Conservation (phyloP, 2,113 vertebrate species). For the Cephalopterus ornatus region DNA sequence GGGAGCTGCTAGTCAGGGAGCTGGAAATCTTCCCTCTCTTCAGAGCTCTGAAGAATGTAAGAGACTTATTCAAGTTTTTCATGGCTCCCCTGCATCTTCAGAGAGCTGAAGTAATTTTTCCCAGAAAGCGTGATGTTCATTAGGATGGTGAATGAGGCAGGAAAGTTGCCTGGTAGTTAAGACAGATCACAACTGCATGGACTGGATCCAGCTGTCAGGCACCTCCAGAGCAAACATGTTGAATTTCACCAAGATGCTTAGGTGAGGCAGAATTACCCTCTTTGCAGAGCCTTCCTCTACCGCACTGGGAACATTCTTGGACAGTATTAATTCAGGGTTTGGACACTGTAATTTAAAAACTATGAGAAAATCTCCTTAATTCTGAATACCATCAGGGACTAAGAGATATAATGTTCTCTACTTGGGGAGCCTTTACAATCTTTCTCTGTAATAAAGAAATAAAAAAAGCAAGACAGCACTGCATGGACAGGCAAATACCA, state of each 20-base stretch:
- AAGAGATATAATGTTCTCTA: background rate
- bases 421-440: background rate
- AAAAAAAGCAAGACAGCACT: background rate
- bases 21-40: constrained; percentile 20
- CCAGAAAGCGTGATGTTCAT: background rate
- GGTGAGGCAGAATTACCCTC: background rate
- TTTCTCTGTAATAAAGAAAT: background rate
- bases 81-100: background rate
- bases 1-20: constrained; percentile 12
- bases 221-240: background rate
- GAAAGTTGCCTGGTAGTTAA: background rate
- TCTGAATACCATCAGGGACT: background rate
- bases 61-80: constrained; percentile 5
- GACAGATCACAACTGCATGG: background rate
- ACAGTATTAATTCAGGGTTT: background rate
- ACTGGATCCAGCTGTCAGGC: background rate
- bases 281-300: background rate
- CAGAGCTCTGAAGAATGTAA: background rate
- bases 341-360: background rate
- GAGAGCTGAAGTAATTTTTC: constrained; percentile 5
- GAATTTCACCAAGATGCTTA: background rate
- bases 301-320: background rate
- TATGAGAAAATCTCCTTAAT: background rate
- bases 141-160: background rate
- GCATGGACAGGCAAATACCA: background rate